These are phyloP conservation scores for Micromys minutus DNA, from an alignment of 2,113 vertebrate species.

Conservation along the genomic window DNA sequence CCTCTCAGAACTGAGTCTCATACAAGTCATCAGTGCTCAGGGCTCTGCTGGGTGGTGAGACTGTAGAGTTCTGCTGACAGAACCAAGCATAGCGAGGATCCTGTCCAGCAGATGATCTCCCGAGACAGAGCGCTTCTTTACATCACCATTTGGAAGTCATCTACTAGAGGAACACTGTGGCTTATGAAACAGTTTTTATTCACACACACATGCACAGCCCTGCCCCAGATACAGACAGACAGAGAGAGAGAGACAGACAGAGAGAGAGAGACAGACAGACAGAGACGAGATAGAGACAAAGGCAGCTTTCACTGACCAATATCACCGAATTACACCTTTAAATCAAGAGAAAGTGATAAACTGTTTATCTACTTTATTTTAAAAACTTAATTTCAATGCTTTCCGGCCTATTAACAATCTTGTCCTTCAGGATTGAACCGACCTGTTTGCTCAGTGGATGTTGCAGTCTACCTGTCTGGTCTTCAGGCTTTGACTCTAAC, in stretches of 20 bases:
- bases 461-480: not conserved
- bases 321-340: not conserved
- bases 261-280: not conserved
- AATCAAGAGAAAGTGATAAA: not conserved
- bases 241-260: not conserved
- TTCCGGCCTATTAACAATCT: not conserved
- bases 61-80: not conserved
- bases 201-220: not conserved
- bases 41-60: not conserved
- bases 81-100: not conserved
- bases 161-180: not conserved
- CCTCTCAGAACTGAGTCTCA: not conserved
- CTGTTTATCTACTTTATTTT: not conserved
- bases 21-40: not conserved
- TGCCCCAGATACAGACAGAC: not conserved
- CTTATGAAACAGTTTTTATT: not conserved
- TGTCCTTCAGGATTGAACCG: not conserved
- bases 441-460: not conserved
- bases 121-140: not conserved
- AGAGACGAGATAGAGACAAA: not conserved
- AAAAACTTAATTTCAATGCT: not conserved
- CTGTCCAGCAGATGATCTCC: not conserved
- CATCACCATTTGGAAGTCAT: not conserved
- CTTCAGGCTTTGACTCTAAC: not conserved
- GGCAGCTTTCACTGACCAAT: not conserved